phyloP scores from a whole-genome alignment of 2,797 vertebrate genomes.

The Peromyscus aztecus region DNA sequence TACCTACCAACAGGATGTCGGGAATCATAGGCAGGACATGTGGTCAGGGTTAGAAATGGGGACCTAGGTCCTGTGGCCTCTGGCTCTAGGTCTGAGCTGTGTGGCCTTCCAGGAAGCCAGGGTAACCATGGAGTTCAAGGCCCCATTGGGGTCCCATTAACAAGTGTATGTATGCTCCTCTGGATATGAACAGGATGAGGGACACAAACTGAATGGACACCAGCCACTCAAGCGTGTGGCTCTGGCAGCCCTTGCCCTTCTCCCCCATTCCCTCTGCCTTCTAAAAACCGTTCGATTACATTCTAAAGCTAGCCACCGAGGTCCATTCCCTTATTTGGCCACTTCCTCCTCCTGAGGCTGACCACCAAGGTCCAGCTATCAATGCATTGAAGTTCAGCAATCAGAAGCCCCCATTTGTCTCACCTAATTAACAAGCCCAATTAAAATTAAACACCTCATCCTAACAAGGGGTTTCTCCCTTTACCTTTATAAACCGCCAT shows the following conservation, averaged over 20 bases:
- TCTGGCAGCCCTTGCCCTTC: not conserved
- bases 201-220: not conserved
- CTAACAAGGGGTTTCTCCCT: not conserved
- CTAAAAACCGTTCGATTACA: not conserved
- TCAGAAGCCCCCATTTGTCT: not conserved
- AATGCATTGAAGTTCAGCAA: not conserved
- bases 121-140: not conserved
- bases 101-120: not conserved
- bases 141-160: not conserved
- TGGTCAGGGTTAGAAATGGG: not conserved
- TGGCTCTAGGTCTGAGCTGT: not conserved
- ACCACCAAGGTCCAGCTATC: not conserved
- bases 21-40: not conserved
- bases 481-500: not conserved
- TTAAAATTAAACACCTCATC: not conserved
- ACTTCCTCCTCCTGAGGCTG: no score
- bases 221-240: not conserved
- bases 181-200: not conserved
- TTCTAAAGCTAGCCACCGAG: not conserved
- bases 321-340: no score
- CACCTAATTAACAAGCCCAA: not conserved
- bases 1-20: not conserved
- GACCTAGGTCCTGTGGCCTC: no score
- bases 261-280: not conserved
- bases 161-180: not conserved